Base-by-base conservation (phyloP, 2,888 invertebrate species). In the Drosophila differens region DNA sequence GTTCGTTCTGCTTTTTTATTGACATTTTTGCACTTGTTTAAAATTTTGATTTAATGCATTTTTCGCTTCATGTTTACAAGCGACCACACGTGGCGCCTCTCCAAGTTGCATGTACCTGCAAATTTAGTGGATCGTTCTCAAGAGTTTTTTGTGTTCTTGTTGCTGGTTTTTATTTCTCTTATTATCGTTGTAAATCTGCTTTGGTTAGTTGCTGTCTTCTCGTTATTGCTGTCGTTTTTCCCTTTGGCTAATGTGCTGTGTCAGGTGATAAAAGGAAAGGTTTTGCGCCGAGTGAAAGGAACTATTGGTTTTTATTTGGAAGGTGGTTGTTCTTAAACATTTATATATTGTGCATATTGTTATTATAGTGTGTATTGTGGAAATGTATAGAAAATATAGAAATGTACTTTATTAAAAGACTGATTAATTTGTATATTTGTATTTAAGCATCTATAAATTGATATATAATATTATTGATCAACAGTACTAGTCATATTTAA, bases 21-120 rank as follows among this genome's bases (percentile, higher is more conserved):
- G 82, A 87, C 82, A 89, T 83, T 85, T 85, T 86, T 83, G 83
- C 90, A 91, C 92, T 91, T 92, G 92, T 89, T 91, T 79, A 75
- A 71, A 71, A 76, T 81, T 82, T 75, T 91, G 90, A 89, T 92
- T 91, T 89, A 91, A 83, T 82, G 83, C 82, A 78, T 76, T 79
- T 77, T 77, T 81, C 70, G 70, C 81, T 53, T 76, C 76, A 67
- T 72, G 89, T 78, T 69, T 54, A 65, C 70, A 59, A 71, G 57
- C 74, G 90, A 90, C 87, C 81, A 82, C 90, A 86, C 91, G 91
- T 88, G 91, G 90, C 90, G 85, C 83, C 76, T 30, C 74, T 58
- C 35, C 57, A n/a, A 37, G 55, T 39, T 37, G 62, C 76, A 67
- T 79, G 83, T 83, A 68, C 49, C 49, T 16, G n/a, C 22, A 73